A percentile compares a stretch with the other conserved stretches of the same genome.
Evolutionary conservation across 2,888 invertebrate genomes (phyloP).

Genomic region (Diplolepis rosae): DNA sequence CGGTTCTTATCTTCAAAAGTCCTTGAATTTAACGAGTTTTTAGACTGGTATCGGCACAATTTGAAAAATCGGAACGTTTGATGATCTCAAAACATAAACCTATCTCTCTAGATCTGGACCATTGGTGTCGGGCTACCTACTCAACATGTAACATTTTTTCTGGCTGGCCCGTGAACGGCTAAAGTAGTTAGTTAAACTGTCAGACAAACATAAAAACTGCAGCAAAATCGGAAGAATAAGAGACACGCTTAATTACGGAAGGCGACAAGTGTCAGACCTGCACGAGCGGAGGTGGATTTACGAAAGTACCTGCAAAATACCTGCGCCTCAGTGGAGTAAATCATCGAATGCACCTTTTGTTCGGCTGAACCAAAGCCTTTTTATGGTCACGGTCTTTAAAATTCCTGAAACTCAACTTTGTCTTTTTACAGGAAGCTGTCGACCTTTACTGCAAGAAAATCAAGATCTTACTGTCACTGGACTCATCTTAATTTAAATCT

Average conservation of each 20-base stretch:
- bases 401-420: conserved; percentile 29
- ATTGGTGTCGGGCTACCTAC: conserved; percentile 52
- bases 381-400: conserved; percentile 22
- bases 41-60: background rate
- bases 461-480: conserved; percentile 23
- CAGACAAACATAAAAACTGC: conserved; percentile 32
- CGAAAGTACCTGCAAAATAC: conserved; percentile 48
- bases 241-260: conserved; percentile 63
- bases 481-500: background rate
- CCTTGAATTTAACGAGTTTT: background rate
- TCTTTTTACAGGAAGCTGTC: conserved; percentile 30
- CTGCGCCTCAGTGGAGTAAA: conserved; percentile 53
- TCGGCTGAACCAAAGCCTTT: conserved; percentile 16
- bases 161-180: conserved; percentile 16
- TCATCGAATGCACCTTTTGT: conserved; percentile 50
- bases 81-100: conserved; percentile 53
- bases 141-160: conserved; percentile 44
- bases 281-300: conserved; percentile 36
- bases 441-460: conserved; percentile 19
- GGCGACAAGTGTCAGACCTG: conserved; percentile 57
- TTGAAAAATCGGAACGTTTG: conserved; percentile 56
- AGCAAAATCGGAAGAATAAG: conserved; percentile 51
- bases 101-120: conserved; percentile 53
- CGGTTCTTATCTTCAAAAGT: background rate
- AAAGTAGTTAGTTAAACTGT: conserved; percentile 40